phyloP scores from a whole-genome alignment of 2,888 invertebrate genomes.

The Agrotis clavis region DNA sequence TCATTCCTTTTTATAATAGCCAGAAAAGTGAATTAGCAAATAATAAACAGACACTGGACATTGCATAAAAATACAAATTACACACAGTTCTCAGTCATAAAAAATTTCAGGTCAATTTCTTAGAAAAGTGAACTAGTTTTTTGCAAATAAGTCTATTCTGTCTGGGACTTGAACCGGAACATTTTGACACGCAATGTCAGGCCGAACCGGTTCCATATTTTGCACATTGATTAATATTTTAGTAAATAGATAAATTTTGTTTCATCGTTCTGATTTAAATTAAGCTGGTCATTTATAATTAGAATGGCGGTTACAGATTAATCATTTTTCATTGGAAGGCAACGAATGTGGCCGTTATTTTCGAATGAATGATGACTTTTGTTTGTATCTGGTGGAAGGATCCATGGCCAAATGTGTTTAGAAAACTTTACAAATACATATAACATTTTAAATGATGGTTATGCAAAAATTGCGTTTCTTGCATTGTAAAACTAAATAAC shows the following conservation, averaged over 20 bases:
- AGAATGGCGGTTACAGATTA: conserved; percentile 4
- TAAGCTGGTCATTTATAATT: conserved; percentile 3
- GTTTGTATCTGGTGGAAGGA: background rate
- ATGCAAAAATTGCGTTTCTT: background rate
- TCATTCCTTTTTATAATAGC: background rate
- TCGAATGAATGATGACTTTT: background rate
- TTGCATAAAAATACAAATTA: background rate
- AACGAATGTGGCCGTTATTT: background rate
- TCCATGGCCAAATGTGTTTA: background rate
- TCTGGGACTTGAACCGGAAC: conserved; percentile 50
- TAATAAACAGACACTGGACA: background rate
- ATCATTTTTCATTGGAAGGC: background rate
- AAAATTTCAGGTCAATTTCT: conserved; percentile 16
- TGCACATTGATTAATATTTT: conserved; percentile 28
- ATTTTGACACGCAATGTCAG: conserved; percentile 36
- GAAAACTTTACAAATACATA: background rate
- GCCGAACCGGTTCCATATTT: conserved; percentile 42
- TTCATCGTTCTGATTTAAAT: conserved; percentile 38
- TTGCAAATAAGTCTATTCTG: conserved; percentile 27
- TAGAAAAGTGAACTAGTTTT: conserved; percentile 23
- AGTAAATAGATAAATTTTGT: conserved; percentile 34
- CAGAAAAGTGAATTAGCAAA: conserved; percentile 17
- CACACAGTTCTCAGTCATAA: background rate
- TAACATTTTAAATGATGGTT: background rate
- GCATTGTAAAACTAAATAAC: conserved; percentile 17